These are phyloP conservation scores for Operophtera brumata DNA, from an alignment of 2,888 invertebrate genomes.

Conservation along the genomic window DNA sequence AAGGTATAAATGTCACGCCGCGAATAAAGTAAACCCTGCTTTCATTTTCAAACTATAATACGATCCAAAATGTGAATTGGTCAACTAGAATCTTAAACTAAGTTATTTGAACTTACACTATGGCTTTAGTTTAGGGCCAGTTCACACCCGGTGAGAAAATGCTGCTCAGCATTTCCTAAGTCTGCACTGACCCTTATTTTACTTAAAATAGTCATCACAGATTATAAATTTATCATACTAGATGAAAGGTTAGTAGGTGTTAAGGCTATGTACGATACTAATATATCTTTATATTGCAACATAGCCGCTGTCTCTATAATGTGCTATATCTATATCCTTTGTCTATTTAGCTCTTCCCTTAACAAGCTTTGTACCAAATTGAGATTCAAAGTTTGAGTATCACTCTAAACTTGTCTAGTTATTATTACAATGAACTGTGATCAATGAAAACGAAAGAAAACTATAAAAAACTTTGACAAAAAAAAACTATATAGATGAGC, in stretches of 20 bases:
- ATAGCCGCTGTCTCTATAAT: not conserved
- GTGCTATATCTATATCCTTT: not conserved
- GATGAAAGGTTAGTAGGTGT: slow-evolving; percentile 20
- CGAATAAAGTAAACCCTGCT: slow-evolving; percentile 18
- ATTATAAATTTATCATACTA: slow-evolving; percentile 49
- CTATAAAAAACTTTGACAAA: not conserved
- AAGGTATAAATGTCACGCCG: slow-evolving; percentile 16
- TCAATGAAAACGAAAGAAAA: not conserved
- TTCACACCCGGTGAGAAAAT: not conserved
- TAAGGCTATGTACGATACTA: slow-evolving; percentile 9
- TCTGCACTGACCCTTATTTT: slow-evolving; percentile 32
- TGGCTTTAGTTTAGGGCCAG: slow-evolving; percentile 51
- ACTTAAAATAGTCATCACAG: slow-evolving; percentile 74
- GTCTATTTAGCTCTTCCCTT: not conserved
- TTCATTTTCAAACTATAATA: slow-evolving; percentile 21
- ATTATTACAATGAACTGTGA: not conserved
- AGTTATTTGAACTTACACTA: slow-evolving; percentile 40
- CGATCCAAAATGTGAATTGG: slow-evolving; percentile 29
- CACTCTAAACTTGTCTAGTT: too few species aligned
- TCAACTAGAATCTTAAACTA: slow-evolving; percentile 44
- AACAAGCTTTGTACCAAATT: not conserved
- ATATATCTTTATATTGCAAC: not conserved
- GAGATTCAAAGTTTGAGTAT: slow-evolving; percentile 7
- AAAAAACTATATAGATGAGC: not conserved
- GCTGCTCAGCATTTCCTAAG: not conserved